Evolutionary conservation across 2,888 invertebrate species (phyloP), one percentile per base, ranked within the genome.

Genomic region (Trachelus iudaicus): DNA sequence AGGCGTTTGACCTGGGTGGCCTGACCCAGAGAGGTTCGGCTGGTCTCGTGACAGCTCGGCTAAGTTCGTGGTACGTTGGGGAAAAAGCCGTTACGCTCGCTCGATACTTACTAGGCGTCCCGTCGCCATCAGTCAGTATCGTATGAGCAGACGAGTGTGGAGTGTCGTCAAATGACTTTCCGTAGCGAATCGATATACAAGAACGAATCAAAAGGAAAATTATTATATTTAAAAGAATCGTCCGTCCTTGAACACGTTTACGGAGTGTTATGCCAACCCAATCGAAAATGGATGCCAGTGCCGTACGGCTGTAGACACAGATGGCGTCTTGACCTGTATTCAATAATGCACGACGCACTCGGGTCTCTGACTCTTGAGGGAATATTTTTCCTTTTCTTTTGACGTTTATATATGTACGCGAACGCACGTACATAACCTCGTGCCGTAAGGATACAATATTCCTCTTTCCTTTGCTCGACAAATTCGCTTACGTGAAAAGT

Each of bases 1-100:
- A 80, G 81, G 82, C 82, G 81, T 81, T 82, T 84, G 84, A 84
- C 82, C 86, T 81, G 80, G 73, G 77, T 84, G 85, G 83, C 85
- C 86, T 85, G 86, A 84, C 85, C 86, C 82, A 85, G 81, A 80
- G 83, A 81, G 78, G 23, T 71, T 71, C 71, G 71, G 71, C 81
- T 76, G 75, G 69, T 77, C 81, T 83, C 83, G 85, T 79, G 79
- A 78, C 77, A 79, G 79, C 80, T 85, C 85, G 85, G 79, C n/a
- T 71, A 34, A 34, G 34, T 76, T 81, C 82, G 82, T 76, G 75
- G 76, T 76, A 80, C 71, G 71, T 31, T 23, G 71, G 31, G 31
- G 71, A 34, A 71, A 71, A 15, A 12, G 71, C 11, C 71, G 56
- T 15, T 15, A 56, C 23, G 56, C 23, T 56, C 56, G 71, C 71